phyloP scores from a whole-genome alignment of 2,888 invertebrate species.

The Biston stratarius region DNA sequence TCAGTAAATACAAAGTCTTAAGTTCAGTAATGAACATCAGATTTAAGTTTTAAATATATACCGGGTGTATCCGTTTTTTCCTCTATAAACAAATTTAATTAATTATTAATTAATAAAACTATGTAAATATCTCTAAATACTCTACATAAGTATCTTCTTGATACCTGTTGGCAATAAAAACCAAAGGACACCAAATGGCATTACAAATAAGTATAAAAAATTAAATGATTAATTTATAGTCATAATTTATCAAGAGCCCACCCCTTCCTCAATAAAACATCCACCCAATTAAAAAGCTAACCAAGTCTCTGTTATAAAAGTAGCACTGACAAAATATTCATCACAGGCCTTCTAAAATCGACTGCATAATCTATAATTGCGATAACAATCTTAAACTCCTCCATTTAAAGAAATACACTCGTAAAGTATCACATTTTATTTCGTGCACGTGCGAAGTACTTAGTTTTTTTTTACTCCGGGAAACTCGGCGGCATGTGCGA shows the following conservation, averaged over 20 bases:
- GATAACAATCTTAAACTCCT: slow-evolving; percentile 53
- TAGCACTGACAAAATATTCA: slow-evolving; percentile 26
- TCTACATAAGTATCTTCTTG: not conserved
- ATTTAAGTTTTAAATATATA: too few relatives aligned
- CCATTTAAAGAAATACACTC: slow-evolving; percentile 53
- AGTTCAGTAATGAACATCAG: too few relatives aligned
- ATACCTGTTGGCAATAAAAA: not conserved
- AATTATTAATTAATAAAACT: too few relatives aligned
- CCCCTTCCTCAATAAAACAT: slow-evolving; percentile 34
- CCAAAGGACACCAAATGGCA: not conserved
- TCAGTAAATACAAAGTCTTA: too few relatives aligned
- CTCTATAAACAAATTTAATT: too few relatives aligned
- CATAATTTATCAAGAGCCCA: slow-evolving; percentile 22
- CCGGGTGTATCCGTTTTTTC: too few relatives aligned
- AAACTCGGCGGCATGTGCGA: slow-evolving; percentile 62
- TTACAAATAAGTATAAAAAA: slow-evolving; percentile 8
- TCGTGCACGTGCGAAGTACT: slow-evolving; percentile 71
- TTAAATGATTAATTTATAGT: slow-evolving; percentile 21
- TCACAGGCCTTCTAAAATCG: slow-evolving; percentile 15
- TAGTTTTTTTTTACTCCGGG: slow-evolving; percentile 63
- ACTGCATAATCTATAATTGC: slow-evolving; percentile 41
- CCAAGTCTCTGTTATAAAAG: slow-evolving; percentile 22
- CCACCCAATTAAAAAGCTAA: slow-evolving; percentile 24
- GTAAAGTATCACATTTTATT: slow-evolving; percentile 72
- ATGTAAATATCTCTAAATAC: not conserved